Conservation (phyloP, 2,113 vertebrate genomes). For the Limnothrissa miodon region DNA sequence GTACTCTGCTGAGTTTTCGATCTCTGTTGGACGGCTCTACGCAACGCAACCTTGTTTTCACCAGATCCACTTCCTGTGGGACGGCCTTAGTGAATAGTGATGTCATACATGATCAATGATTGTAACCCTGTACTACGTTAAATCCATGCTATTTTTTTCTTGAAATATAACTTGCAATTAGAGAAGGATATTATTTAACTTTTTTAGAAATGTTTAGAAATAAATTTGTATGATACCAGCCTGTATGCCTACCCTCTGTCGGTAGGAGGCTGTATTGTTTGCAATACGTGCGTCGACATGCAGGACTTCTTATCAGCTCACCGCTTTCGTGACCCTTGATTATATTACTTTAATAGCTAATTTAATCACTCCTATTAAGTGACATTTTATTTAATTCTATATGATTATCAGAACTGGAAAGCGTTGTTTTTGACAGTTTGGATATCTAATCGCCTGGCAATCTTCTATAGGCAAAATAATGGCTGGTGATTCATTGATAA, state of each 20-base stretch:
- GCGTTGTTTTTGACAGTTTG: too few relatives aligned
- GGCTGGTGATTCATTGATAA: too few relatives aligned
- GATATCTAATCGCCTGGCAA: too few relatives aligned
- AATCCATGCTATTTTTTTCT: neutral
- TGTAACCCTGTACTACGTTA: neutral
- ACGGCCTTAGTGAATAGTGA: slow-evolving; percentile 1
- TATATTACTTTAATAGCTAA: too few relatives aligned
- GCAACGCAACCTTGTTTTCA: slow-evolving; percentile 16
- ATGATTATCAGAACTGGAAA: too few relatives aligned
- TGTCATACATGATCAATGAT: neutral
- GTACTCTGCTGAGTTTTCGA: slow-evolving; percentile 1
- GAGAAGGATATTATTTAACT: neutral
- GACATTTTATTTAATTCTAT: too few relatives aligned
- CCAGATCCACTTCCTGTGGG: slow-evolving; percentile 1
- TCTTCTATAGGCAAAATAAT: too few relatives aligned
- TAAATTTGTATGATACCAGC: neutral
- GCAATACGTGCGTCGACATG: neutral
- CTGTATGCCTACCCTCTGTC: slow-evolving; percentile 11
- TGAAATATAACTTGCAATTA: neutral
- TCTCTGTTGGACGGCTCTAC: neutral
- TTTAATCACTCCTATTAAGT: too few relatives aligned
- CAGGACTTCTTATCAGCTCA: too few relatives aligned
- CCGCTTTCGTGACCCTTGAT: too few relatives aligned
- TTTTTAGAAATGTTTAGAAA: neutral
- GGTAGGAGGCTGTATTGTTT: slow-evolving; percentile 7